These are phyloP conservation scores for Drosophila dives DNA, from an alignment of 2,888 invertebrate genomes.

Conservation along the genomic window DNA sequence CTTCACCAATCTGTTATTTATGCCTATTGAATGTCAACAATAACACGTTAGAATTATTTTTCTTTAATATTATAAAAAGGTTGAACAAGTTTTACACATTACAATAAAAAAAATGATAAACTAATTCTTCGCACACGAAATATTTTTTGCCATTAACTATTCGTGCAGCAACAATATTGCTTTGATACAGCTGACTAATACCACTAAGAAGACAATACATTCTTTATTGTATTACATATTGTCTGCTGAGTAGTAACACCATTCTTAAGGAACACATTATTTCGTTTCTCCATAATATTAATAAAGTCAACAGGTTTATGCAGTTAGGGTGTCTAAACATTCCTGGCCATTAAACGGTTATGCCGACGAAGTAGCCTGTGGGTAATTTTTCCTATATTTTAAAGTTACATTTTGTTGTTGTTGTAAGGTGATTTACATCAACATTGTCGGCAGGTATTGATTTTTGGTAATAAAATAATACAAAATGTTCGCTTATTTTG, in stretches of 20 bases:
- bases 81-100: not conserved
- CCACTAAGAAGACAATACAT: no score
- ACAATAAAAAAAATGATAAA: not conserved
- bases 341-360: not conserved
- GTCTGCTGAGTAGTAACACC: not conserved
- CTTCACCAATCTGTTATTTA: not conserved
- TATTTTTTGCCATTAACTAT: not conserved
- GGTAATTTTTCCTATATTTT: not conserved
- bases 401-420: not conserved
- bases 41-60: not conserved
- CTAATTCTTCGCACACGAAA: not conserved
- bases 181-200: not conserved
- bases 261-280: not conserved
- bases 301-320: not conserved
- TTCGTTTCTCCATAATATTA: not conserved
- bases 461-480: not conserved
- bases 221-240: no score
- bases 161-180: not conserved
- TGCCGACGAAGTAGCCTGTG: not conserved
- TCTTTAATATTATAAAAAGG: not conserved
- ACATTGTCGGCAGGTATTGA: not conserved
- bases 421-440: not conserved
- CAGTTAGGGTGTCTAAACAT: not conserved
- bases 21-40: not conserved
- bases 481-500: not conserved